These are phyloP conservation scores for Oenanthe melanoleuca DNA, from an alignment of 2,113 vertebrate species.

Conservation along the genomic window DNA sequence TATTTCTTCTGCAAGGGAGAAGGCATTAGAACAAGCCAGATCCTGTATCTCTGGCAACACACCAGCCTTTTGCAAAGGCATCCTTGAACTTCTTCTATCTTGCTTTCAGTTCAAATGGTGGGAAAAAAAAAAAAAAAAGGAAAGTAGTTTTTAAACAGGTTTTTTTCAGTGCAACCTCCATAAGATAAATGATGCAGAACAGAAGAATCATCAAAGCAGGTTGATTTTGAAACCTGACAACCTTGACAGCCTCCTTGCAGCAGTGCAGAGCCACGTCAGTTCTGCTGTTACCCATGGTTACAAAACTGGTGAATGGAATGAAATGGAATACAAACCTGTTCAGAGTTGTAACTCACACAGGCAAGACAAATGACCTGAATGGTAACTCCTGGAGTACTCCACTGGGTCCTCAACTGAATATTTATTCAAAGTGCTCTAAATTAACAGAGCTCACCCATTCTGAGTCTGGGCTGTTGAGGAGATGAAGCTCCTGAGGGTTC, in stretches of 20 bases:
- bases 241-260: conserved; percentile 1
- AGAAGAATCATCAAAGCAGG: neutral
- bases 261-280: neutral
- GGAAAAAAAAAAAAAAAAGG: neutral
- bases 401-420: neutral
- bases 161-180: neutral
- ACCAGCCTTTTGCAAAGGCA: neutral
- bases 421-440: neutral
- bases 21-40: neutral
- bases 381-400: neutral
- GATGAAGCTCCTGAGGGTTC: neutral
- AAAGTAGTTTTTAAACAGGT: neutral
- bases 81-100: neutral
- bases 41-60: neutral
- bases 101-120: neutral
- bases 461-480: neutral
- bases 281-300: conserved; percentile 13
- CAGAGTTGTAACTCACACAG: neutral
- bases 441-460: neutral
- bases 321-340: conserved; percentile 3
- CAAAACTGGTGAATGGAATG: neutral
- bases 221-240: neutral
- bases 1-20: neutral
- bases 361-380: neutral
- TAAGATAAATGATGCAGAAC: neutral